Percentiles rank a stretch among this genome's conserved stretches.
Evolutionary conservation across 2,113 vertebrate genomes (phyloP).

Genomic region (Rhinichthys klamathensis): DNA sequence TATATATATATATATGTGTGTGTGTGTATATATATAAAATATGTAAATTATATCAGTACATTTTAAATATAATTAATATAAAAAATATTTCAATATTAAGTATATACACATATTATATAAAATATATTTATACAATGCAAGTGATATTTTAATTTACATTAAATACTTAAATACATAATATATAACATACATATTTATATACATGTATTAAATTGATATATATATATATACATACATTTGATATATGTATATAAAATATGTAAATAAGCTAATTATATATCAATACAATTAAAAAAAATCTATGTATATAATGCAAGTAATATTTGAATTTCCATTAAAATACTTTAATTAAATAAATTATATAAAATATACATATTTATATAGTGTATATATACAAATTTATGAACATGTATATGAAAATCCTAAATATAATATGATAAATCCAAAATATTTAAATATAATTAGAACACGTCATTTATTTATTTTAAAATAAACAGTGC

Average conservation of each 20-base stretch:
- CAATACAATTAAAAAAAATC: neutral
- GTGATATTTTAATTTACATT: neutral
- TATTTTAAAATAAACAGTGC: neutral
- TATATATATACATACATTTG: neutral
- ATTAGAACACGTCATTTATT: neutral
- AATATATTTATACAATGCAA: neutral
- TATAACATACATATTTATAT: neutral
- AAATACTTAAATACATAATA: neutral
- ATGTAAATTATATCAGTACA: no score
- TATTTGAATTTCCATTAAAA: neutral
- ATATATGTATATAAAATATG: no score
- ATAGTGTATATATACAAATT: no score
- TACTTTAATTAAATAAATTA: neutral
- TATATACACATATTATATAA: neutral
- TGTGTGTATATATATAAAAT: no score
- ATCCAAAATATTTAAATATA: no score
- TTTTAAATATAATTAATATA: neutral
- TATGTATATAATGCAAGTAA: neutral
- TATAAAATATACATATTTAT: neutral
- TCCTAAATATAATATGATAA: no score
- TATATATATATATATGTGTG: no score
- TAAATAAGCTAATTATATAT: no score
- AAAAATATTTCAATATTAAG: neutral
- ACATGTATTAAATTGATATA: neutral
- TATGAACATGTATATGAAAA: no score